Conservation (phyloP, 1,140 invertebrate species). For the Solen grandis region DNA sequence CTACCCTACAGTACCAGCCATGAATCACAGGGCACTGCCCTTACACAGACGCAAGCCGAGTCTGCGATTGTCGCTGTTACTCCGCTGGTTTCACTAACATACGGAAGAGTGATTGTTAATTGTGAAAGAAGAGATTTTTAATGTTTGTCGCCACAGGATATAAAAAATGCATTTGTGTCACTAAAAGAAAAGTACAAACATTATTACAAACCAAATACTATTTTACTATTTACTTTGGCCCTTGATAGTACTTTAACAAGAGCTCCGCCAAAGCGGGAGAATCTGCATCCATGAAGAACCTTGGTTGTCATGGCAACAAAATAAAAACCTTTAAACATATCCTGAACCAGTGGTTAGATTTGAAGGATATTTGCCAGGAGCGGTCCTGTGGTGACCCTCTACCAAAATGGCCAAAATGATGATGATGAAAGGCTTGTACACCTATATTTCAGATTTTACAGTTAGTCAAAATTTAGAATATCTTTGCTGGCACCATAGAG, state of each 20-base stretch:
- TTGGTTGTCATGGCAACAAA: too few relatives aligned
- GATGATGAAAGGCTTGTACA: too few relatives aligned
- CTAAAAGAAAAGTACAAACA: conserved; percentile 26
- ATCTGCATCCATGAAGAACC: too few relatives aligned
- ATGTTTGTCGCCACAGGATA: conserved; percentile 25
- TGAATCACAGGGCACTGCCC: conserved; percentile 12
- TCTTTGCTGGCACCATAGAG: too few relatives aligned
- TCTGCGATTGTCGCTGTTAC: conserved; percentile 8
- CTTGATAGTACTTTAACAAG: conserved; percentile 33
- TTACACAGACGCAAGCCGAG: conserved; percentile 15
- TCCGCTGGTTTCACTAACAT: conserved; percentile 18
- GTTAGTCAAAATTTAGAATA: too few relatives aligned
- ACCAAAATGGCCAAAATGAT: too few relatives aligned
- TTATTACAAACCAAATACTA: conserved; percentile 24
- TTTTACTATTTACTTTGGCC: conserved; percentile 17
- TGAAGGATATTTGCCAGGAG: too few relatives aligned
- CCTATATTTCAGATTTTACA: too few relatives aligned
- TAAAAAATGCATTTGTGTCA: conserved; percentile 27
- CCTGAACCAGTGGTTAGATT: too few relatives aligned
- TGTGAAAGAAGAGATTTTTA: not conserved
- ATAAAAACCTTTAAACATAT: too few relatives aligned
- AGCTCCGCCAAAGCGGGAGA: conserved; percentile 20
- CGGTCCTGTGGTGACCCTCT: too few relatives aligned
- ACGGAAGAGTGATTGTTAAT: conserved; percentile 30
- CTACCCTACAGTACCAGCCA: conserved; percentile 9